Percentiles rank a stretch among this genome's conserved stretches.
Conservation (phyloP, 2,888 invertebrate species). For the Bruchidius siliquastri region DNA sequence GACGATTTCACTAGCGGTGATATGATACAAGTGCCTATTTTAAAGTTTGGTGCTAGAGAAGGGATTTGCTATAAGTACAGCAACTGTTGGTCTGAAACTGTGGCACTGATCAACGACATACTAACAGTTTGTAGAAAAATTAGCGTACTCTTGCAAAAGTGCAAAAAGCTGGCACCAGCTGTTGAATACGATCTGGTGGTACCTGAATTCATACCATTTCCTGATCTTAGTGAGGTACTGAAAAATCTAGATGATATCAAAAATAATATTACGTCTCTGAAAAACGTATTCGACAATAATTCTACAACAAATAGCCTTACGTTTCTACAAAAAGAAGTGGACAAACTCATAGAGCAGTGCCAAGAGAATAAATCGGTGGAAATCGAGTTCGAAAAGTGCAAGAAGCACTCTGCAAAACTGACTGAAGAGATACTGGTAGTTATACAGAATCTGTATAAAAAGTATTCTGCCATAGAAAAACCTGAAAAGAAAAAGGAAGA, state of each 20-base stretch:
- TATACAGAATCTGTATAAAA: conserved; percentile 32
- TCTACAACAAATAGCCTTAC: conserved; percentile 10
- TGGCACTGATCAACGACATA: conserved; percentile 23
- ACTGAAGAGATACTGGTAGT: conserved; percentile 22
- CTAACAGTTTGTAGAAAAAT: conserved; percentile 25
- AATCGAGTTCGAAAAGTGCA: conserved; percentile 11
- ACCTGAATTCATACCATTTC: conserved; percentile 29
- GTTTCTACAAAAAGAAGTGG: conserved; percentile 16
- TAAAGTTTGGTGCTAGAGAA: conserved; percentile 28
- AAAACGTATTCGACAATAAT: conserved; percentile 13
- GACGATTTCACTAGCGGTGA: conserved; percentile 30
- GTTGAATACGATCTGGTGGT: conserved; percentile 30
- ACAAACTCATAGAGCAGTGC: conserved; percentile 1
- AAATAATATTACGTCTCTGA: conserved; percentile 9
- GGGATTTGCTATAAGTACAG: conserved; percentile 37
- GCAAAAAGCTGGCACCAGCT: conserved; percentile 25
- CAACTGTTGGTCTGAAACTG: conserved; percentile 31
- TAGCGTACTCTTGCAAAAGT: conserved; percentile 27
- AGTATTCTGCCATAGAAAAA: conserved; percentile 17
- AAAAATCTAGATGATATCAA: conserved; percentile 11
- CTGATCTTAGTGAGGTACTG: conserved; percentile 12
- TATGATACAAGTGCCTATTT: conserved; percentile 28
- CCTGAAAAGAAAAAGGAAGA: conserved; percentile 30
- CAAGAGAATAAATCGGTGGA: not conserved
- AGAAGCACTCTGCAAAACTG: conserved; percentile 19